phyloP scores from a whole-genome alignment of 2,113 vertebrate species.

The Propithecus coquereli region DNA sequence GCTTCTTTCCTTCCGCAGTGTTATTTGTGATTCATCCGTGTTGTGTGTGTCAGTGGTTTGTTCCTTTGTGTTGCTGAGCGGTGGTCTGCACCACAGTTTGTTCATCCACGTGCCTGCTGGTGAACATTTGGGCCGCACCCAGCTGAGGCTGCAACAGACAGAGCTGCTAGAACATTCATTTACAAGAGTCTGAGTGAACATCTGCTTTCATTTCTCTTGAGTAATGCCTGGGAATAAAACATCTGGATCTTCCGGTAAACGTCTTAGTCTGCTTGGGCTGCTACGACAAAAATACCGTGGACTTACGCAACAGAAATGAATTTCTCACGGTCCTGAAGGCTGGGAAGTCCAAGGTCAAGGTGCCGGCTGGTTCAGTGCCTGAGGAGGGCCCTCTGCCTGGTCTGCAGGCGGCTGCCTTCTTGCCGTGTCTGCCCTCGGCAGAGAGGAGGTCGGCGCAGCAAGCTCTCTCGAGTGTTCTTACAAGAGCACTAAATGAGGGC shows the following conservation, averaged over 20 bases:
- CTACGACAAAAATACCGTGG: background rate
- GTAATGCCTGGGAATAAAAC: background rate
- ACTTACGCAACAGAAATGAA: no score
- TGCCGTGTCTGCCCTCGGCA: background rate
- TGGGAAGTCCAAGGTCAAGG: background rate
- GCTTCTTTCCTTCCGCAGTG: no score
- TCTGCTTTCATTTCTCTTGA: no score
- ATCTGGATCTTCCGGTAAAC: rapidly evolving
- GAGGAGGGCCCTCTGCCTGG: background rate
- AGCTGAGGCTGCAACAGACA: no score
- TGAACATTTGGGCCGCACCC: background rate
- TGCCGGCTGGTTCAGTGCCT: background rate
- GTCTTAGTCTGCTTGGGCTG: background rate
- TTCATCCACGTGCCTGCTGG: background rate
- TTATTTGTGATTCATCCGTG: background rate
- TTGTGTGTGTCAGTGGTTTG: rapidly evolving
- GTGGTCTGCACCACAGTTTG: background rate
- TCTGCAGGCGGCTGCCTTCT: background rate
- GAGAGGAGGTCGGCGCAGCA: background rate
- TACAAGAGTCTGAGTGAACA: background rate
- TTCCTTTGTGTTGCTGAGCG: background rate
- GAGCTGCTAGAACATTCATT: background rate
- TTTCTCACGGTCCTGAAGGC: background rate
- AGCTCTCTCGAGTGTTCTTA: background rate
- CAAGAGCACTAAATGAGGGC: background rate